Conservation (phyloP, 2,113 vertebrate genomes). For the Cryptomyrus ogoouensis region DNA sequence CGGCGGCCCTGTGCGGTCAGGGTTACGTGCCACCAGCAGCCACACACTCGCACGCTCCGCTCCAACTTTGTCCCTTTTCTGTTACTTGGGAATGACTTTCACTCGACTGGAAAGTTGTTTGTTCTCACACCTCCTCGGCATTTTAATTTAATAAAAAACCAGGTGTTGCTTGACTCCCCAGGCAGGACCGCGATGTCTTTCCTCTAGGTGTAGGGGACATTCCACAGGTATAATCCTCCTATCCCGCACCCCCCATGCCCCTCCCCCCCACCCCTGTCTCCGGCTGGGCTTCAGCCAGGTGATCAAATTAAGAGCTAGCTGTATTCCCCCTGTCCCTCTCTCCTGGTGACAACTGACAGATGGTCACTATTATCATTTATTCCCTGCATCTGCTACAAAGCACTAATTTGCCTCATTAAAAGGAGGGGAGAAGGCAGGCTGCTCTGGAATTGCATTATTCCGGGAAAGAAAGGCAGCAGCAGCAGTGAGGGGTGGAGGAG, state of each 20-base stretch:
- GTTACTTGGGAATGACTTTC: background rate
- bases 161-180: background rate
- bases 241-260: background rate
- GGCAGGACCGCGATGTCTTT: background rate
- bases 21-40: background rate
- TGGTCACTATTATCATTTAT: constrained; percentile 30
- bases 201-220: background rate
- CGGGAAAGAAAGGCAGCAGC: constrained; percentile 27
- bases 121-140: background rate
- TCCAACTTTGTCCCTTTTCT: background rate
- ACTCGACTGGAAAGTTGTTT: background rate
- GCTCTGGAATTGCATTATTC: constrained; percentile 29
- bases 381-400: constrained; percentile 31
- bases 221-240: constrained; percentile 5
- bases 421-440: constrained; percentile 20
- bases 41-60: background rate
- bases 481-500: constrained; percentile 12
- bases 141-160: background rate
- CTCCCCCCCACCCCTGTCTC: background rate
- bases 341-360: constrained; percentile 29
- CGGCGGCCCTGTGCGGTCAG: background rate
- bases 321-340: constrained; percentile 13
- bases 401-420: constrained; percentile 34
- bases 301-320: constrained; percentile 28
- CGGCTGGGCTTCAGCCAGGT: background rate